Evolutionary conservation across 1,140 invertebrate species (phyloP).

Genomic region (Atopsyche davidsoni): DNA sequence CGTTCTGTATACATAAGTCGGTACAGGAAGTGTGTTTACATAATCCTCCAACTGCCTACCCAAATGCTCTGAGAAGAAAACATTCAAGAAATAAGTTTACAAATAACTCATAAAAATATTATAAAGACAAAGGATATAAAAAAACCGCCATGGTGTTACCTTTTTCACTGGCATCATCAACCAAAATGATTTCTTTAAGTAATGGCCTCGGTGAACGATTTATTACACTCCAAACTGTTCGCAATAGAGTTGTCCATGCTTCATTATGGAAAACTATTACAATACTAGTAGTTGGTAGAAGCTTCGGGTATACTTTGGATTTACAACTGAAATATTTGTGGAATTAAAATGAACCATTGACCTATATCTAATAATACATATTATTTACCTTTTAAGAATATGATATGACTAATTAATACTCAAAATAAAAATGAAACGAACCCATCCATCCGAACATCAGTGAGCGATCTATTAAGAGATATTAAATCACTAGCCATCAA

Average conservation of each 20-base stretch:
- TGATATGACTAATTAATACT: too few species aligned
- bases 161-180: slow-evolving; percentile 93
- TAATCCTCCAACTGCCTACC: slow-evolving; percentile 86
- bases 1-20: slow-evolving; percentile 78
- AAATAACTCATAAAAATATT: neutral
- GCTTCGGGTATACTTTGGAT: slow-evolving; percentile 66
- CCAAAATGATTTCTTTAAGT: slow-evolving; percentile 91
- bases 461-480: slow-evolving; percentile 89
- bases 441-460: slow-evolving; percentile 89
- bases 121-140: neutral
- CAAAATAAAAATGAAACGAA: slow-evolving; percentile 46
- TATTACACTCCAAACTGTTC: slow-evolving; percentile 96
- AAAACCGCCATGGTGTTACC: slow-evolving; percentile 47
- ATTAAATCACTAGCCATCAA: slow-evolving; percentile 96
- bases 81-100: slow-evolving; percentile 30
- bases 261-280: slow-evolving; percentile 98
- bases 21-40: slow-evolving; percentile 75
- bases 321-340: slow-evolving; percentile 59
- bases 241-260: slow-evolving; percentile 91
- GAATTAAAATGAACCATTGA: neutral
- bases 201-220: slow-evolving; percentile 81
- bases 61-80: slow-evolving; percentile 69
- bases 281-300: slow-evolving; percentile 83
- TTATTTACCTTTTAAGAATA: too few species aligned
- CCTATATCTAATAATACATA: neutral